Conservation (phyloP, 2,113 vertebrate species). For the Chaetura pelagica region DNA sequence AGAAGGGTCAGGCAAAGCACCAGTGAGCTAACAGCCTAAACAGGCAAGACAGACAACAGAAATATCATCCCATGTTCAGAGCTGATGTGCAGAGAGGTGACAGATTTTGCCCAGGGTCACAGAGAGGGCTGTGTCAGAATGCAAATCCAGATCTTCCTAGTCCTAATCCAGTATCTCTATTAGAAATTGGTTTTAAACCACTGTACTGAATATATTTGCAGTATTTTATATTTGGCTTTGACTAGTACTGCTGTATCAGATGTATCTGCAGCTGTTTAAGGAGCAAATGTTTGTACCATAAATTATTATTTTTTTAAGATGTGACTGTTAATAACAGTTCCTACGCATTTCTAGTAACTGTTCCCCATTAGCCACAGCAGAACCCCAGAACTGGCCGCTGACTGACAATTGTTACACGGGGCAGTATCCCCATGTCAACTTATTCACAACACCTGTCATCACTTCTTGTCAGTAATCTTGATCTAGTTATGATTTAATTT, state of each 20-base stretch:
- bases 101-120: constrained; percentile 46
- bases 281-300: neutral
- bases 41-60: constrained; percentile 48
- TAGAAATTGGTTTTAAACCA: neutral
- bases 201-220: neutral
- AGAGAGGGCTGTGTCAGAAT: constrained; percentile 20
- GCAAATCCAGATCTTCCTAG: neutral
- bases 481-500: constrained; percentile 73
- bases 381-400: constrained; percentile 39
- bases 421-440: constrained; percentile 57
- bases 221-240: neutral
- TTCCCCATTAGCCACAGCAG: neutral
- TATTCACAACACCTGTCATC: constrained; percentile 80
- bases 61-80: neutral
- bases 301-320: neutral
- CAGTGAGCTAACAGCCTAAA: constrained; percentile 10
- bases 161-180: neutral
- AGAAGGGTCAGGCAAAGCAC: neutral
- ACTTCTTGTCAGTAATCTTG: constrained; percentile 64
- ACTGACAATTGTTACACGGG: constrained; percentile 70
- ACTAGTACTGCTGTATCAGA: neutral
- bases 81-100: constrained; percentile 21
- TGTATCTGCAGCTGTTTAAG: neutral
- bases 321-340: neutral
- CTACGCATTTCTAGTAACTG: neutral